These are phyloP conservation scores for Galleria mellonella DNA, from an alignment of 1,140 invertebrate genomes.

Conservation along the genomic window DNA sequence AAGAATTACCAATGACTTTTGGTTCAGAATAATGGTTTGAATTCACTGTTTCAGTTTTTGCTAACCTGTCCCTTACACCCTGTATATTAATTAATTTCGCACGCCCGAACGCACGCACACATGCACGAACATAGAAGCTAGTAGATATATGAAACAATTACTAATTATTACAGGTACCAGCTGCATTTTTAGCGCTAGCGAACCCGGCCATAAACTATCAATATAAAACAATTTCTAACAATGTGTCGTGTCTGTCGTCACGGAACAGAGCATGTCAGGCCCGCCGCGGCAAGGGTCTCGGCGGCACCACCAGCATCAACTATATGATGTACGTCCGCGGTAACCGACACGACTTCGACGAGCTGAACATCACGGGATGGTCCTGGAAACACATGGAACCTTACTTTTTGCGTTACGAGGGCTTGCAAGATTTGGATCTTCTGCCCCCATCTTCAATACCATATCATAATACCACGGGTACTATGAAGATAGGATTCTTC, in stretches of 20 bases:
- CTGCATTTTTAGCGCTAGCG: conserved; percentile 11
- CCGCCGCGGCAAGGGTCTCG: conserved; percentile 74
- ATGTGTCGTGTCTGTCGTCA: conserved; percentile 32
- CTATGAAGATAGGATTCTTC: conserved; percentile 76
- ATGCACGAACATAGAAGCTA: too few relatives aligned
- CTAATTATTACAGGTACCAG: conserved; percentile 31
- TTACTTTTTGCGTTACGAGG: conserved; percentile 39
- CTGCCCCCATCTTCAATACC: conserved; percentile 25
- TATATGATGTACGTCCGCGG: conserved; percentile 88
- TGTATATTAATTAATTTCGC: too few relatives aligned
- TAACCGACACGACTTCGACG: conserved; percentile 78
- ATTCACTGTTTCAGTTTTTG: too few relatives aligned
- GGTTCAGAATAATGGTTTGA: too few relatives aligned
- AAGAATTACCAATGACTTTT: too few relatives aligned
- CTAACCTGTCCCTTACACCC: too few relatives aligned
- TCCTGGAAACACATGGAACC: conserved; percentile 33
- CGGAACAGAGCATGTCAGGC: conserved; percentile 27
- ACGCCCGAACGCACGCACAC: too few relatives aligned
- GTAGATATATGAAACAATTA: neutral
- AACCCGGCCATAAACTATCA: conserved; percentile 33
- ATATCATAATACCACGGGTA: conserved; percentile 76
- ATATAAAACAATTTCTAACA: conserved; percentile 37
- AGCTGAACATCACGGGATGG: conserved; percentile 34
- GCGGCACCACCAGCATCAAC: conserved; percentile 85
- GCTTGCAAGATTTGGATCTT: conserved; percentile 20